Conservation (phyloP, 1,140 invertebrate genomes). For the Meloidogyne floridensis region DNA sequence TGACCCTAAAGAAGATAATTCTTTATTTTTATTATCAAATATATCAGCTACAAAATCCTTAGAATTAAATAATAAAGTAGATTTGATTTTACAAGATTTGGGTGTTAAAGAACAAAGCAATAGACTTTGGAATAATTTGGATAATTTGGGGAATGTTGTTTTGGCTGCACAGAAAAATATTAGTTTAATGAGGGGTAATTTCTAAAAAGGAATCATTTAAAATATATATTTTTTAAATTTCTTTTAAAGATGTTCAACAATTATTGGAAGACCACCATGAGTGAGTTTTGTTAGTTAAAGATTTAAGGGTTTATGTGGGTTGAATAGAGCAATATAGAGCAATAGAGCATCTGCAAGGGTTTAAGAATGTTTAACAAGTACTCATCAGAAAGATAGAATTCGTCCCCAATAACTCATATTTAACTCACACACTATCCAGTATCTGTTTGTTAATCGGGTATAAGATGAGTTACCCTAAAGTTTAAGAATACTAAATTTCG, state of each 20-base stretch:
- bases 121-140: constrained; percentile 35
- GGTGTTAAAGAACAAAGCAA: constrained; percentile 21
- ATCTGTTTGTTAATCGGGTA: too few relatives aligned
- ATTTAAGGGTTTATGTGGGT: too few relatives aligned
- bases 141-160: constrained; percentile 27
- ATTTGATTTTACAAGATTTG: constrained; percentile 29
- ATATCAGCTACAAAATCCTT: constrained; percentile 32
- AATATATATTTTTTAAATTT: not conserved
- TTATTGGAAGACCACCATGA: constrained; percentile 64
- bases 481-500: too few relatives aligned
- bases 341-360: too few relatives aligned
- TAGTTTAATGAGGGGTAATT: constrained; percentile 40
- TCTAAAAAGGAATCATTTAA: not conserved
- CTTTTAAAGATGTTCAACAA: constrained; percentile 44
- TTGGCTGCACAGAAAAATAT: constrained; percentile 35
- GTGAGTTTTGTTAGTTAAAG: not conserved
- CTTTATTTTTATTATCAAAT: constrained; percentile 38
- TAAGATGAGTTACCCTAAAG: too few relatives aligned
- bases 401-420: too few relatives aligned
- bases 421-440: too few relatives aligned
- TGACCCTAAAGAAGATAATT: constrained; percentile 24
- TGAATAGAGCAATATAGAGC: too few relatives aligned
- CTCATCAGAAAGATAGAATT: too few relatives aligned
- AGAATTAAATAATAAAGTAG: constrained; percentile 31
- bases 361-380: too few relatives aligned